Percentiles rank a stretch among this genome's conserved stretches.
Evolutionary conservation across 2,888 invertebrate genomes (phyloP).

Genomic region (Bugula neritina): DNA sequence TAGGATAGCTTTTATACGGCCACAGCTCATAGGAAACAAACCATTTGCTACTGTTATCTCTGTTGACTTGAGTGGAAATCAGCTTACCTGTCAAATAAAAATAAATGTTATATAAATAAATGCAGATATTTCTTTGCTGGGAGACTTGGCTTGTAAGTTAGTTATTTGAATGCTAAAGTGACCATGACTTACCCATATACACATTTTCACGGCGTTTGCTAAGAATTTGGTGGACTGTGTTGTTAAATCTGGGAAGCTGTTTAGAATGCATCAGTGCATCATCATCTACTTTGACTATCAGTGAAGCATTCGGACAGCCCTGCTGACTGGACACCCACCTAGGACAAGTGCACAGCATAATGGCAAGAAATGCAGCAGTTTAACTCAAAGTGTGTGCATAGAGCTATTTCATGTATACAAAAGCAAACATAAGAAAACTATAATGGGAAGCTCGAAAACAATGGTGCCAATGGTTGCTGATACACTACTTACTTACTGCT

Average conservation of each 20-base stretch:
- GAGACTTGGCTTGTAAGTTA: neutral
- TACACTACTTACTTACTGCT: no score
- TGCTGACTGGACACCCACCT: constrained; percentile 8
- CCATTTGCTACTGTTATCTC: constrained; percentile 5
- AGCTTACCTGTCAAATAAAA: neutral
- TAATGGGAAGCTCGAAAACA: no score
- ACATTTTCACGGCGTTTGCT: neutral
- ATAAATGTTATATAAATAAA: neutral
- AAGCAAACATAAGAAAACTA: no score
- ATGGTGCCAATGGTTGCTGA: no score
- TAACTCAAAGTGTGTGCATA: no score
- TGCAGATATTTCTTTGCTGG: neutral
- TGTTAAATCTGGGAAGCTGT: neutral
- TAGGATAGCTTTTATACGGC: constrained; percentile 1
- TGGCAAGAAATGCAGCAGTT: neutral
- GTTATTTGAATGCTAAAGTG: neutral
- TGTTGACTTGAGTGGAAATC: neutral
- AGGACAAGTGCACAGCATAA: neutral
- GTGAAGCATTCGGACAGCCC: constrained; percentile 10
- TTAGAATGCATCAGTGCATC: constrained; percentile 8
- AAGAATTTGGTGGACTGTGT: neutral
- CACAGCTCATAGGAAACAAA: neutral
- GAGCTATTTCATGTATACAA: no score
- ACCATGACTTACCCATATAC: constrained; percentile 10
- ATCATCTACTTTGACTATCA: constrained; percentile 12